These are phyloP conservation scores for Cheiracanthium punctorium DNA, from an alignment of 2,888 invertebrate species.

Conservation along the genomic window DNA sequence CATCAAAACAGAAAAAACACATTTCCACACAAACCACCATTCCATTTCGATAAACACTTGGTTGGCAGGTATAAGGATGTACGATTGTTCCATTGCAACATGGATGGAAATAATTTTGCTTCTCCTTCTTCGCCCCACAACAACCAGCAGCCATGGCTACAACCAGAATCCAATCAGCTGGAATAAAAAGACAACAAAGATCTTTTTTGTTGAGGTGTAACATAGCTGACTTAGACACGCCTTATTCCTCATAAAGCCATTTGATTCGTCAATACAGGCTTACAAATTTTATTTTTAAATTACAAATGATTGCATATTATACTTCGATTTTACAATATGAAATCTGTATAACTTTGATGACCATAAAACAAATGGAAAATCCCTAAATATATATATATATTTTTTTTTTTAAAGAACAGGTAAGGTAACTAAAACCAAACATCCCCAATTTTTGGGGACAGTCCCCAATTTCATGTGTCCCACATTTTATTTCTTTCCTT, in stretches of 20 bases:
- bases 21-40: conserved; percentile 92
- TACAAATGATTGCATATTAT: no score
- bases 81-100: conserved; percentile 78
- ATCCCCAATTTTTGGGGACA: no score
- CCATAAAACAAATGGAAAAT: no score
- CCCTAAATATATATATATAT: no score
- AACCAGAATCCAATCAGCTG: conserved; percentile 46
- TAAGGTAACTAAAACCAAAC: no score
- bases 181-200: conserved; percentile 21
- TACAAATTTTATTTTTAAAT: no score
- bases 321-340: no score
- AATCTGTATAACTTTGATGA: no score
- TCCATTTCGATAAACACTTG: conserved; percentile 71
- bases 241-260: background rate
- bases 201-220: background rate
- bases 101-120: conserved; percentile 84
- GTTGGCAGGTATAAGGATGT: conserved; percentile 66
- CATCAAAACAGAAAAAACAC: conserved; percentile 99
- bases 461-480: no score
- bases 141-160: conserved; percentile 88
- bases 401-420: no score
- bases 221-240: background rate
- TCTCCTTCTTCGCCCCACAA: conserved; percentile 94
- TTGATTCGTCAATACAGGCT: no score
- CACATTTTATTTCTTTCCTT: no score